Base-by-base conservation (phyloP, 2,888 invertebrate genomes). In the Pogonocherus hispidulus region DNA sequence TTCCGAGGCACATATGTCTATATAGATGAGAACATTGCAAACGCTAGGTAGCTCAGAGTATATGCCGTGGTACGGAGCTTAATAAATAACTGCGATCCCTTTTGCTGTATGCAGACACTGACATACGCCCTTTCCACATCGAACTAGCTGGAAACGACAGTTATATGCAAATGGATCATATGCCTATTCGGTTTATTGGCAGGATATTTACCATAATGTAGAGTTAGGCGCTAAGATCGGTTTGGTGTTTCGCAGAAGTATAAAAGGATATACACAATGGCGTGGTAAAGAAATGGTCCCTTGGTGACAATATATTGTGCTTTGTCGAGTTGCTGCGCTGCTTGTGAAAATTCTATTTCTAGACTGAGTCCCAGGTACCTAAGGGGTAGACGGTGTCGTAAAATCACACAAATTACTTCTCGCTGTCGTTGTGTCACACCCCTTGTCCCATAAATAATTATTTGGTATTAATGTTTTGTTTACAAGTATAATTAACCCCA, bases 81-180 rank as follows among this genome's bases (percentile, higher is more conserved):
- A 37, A 55, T 55, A 55, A 55, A 55, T 55, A 37, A 55, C 35
- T 32, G 37, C 18, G 37, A 55, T 55, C 55, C 37, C 55, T 19
- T 19, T 20, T 35, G 55, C 18, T 35, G n/a, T 54, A 32, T 52
- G 16, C 54, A 19, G 19, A 54, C 22, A 55, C 55, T 37, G 20
- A 19, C 19, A 37, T 37, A 55, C 37, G 20, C 55, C 55, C 32
- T 52, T 52, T 35, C 20, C 55, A 20, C n/a, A 55, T 55, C 55
- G 27, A 55, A 4, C 37, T 16, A 37, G 20, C 27, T 55, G 55
- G 37, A 55, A 55, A 55, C 55, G 55, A 55, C 55, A 55, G 55
- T 37, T 37, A 55, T 19, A 55, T 55, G 55, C 55, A 55, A 55
- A 55, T 55, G 55, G 19, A 35, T 55, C 37, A 55, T 55, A 37